phyloP scores from a whole-genome alignment of 2,797 vertebrate species.

The Pyrocephalus nanus region DNA sequence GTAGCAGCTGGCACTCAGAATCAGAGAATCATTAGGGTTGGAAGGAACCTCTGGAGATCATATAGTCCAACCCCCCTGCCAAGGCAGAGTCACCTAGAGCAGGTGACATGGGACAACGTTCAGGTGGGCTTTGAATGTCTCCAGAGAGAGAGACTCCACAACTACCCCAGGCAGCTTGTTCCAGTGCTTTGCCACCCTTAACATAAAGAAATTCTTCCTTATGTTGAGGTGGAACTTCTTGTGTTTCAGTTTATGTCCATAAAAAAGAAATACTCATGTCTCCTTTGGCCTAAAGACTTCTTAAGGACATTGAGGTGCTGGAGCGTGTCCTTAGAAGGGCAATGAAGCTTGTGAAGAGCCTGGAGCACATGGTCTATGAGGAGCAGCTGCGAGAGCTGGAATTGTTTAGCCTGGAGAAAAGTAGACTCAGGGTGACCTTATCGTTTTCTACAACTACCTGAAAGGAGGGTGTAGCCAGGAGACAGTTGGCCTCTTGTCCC shows the following conservation, averaged over 20 bases:
- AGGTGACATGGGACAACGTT: neutral
- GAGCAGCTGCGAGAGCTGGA: neutral
- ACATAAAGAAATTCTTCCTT: fast-evolving
- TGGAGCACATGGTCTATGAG: neutral
- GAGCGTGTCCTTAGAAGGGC: neutral
- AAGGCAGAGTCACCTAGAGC: neutral
- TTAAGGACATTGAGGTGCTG: neutral
- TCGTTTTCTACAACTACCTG: neutral
- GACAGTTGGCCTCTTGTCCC: fast-evolving
- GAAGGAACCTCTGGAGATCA: neutral
- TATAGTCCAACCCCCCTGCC: neutral
- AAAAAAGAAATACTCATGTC: neutral
- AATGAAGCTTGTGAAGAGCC: fast-evolving
- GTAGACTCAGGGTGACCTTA: neutral
- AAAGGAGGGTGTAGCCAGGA: neutral
- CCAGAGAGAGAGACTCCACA: neutral
- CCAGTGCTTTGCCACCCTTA: neutral
- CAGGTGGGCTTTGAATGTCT: neutral
- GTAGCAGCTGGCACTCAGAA: neutral
- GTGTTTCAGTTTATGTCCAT: neutral
- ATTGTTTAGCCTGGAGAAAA: neutral
- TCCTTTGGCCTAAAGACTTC: neutral
- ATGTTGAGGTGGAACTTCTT: neutral
- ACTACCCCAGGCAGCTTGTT: neutral
- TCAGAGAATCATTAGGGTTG: neutral